Conservation (phyloP, 2,797 vertebrate species). For the Periparus ater region DNA sequence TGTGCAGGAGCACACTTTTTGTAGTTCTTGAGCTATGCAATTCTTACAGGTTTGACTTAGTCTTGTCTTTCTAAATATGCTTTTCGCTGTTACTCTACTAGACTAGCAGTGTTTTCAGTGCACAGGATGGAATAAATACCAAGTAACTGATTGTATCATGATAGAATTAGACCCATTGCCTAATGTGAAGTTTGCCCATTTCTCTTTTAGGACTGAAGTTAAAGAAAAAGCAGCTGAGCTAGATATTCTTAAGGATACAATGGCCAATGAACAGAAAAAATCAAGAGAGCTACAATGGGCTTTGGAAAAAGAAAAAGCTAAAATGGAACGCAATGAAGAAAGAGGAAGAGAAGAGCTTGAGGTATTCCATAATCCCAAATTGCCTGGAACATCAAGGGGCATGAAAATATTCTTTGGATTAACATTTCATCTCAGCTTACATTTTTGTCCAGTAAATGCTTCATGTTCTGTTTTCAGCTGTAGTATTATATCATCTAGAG, state of each 20-base stretch:
- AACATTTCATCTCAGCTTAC: not conserved
- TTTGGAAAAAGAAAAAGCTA: constrained; percentile 87
- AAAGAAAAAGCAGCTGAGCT: constrained; percentile 86
- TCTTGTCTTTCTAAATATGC: not conserved
- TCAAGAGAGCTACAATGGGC: constrained; percentile 89
- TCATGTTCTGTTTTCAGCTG: not conserved
- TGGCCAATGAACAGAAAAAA: constrained; percentile 86
- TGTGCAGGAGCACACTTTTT: not conserved
- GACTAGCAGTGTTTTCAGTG: not conserved
- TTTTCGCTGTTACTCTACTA: not conserved
- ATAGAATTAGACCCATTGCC: not conserved
- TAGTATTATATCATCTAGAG: not conserved
- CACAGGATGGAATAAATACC: not conserved
- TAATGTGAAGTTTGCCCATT: not conserved
- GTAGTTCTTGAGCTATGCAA: not conserved
- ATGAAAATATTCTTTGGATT: not conserved
- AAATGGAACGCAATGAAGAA: constrained; percentile 79
- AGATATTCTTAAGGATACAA: constrained; percentile 83
- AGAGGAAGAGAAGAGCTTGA: constrained; percentile 87
- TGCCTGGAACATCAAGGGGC: not conserved
- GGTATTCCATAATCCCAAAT: constrained; percentile 73
- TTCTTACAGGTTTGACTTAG: not conserved
- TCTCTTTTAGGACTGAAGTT: constrained; percentile 82
- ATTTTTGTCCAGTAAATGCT: not conserved
- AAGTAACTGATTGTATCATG: not conserved